These are phyloP conservation scores for Orientallactaga sibirica DNA, from an alignment of 2,797 vertebrate genomes.

Conservation along the genomic window DNA sequence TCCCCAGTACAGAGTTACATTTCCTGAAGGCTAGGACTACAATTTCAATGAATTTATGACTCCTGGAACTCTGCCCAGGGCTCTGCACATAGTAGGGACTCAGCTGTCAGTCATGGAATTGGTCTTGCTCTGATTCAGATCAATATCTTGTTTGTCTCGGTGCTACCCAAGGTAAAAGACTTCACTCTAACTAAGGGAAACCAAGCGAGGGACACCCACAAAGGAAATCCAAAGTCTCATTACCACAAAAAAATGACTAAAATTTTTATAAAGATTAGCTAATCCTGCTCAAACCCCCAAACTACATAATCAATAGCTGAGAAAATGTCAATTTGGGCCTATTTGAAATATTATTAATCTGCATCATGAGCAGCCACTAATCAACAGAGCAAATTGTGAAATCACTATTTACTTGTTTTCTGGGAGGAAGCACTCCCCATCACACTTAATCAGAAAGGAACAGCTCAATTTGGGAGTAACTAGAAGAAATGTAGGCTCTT, in stretches of 20 bases:
- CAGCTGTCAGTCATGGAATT: background rate
- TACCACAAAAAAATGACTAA: background rate
- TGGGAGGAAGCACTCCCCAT: constrained; percentile 63
- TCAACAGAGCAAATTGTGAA: constrained; percentile 78
- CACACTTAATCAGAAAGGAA: constrained; percentile 73
- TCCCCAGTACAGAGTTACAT: rapidly evolving
- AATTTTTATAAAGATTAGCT: constrained; percentile 56
- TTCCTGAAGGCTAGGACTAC: background rate
- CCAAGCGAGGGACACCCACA: background rate
- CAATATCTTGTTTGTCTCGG: background rate
- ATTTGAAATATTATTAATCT: constrained; percentile 75
- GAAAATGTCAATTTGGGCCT: constrained; percentile 73
- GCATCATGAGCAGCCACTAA: constrained; percentile 70
- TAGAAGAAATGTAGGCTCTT: background rate
- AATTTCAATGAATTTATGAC: background rate
- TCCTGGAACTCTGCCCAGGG: background rate
- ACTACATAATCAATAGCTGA: constrained; percentile 74
- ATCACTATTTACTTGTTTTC: constrained; percentile 75
- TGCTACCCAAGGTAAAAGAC: background rate
- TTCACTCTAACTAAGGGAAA: background rate
- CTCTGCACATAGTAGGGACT: rapidly evolving
- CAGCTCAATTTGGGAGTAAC: constrained; percentile 70
- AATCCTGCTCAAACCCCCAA: constrained; percentile 56
- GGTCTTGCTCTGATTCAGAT: rapidly evolving
- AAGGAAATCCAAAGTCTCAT: background rate